phyloP scores from a whole-genome alignment of 2,888 invertebrate genomes.

The Tetranychus truncatus region DNA sequence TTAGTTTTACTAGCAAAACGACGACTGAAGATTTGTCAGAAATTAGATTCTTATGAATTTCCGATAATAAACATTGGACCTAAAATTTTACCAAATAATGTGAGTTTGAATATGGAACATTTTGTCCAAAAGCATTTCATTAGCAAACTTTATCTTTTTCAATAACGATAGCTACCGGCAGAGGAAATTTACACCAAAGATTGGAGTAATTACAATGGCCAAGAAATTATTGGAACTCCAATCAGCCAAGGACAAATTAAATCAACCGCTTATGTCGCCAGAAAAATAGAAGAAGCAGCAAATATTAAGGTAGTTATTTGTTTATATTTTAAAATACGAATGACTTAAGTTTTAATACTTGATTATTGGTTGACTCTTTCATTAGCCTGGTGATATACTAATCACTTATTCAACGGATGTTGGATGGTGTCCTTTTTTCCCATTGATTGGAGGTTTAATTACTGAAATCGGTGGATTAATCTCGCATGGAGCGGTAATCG shows the following conservation, averaged over 20 bases:
- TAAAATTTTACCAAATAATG: slow-evolving; percentile 14
- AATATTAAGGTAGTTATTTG: slow-evolving; percentile 12
- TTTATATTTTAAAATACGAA: background rate
- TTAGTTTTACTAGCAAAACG: slow-evolving; percentile 14
- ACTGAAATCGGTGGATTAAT: slow-evolving; percentile 65
- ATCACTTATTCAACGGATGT: slow-evolving; percentile 60
- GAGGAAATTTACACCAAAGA: background rate
- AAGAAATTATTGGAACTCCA: slow-evolving; percentile 3
- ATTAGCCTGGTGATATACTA: slow-evolving; percentile 46
- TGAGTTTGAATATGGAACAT: background rate
- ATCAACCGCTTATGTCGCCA: slow-evolving; percentile 16
- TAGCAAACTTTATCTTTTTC: background rate
- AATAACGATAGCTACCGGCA: background rate
- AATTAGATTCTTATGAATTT: slow-evolving; percentile 11
- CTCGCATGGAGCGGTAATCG: slow-evolving; percentile 65
- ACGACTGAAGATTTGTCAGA: slow-evolving; percentile 4
- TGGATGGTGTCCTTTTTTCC: slow-evolving; percentile 70
- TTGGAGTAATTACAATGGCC: background rate
- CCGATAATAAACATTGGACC: slow-evolving; percentile 15
- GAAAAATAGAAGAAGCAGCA: slow-evolving; percentile 14
- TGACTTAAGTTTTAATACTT: slow-evolving; percentile 36
- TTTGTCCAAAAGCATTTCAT: background rate
- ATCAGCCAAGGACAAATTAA: slow-evolving; percentile 13
- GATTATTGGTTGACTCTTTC: background rate
- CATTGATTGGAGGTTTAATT: slow-evolving; percentile 53